Evolutionary conservation across 2,888 invertebrate species (phyloP).

Genomic region (Gnatocerus cornutus): DNA sequence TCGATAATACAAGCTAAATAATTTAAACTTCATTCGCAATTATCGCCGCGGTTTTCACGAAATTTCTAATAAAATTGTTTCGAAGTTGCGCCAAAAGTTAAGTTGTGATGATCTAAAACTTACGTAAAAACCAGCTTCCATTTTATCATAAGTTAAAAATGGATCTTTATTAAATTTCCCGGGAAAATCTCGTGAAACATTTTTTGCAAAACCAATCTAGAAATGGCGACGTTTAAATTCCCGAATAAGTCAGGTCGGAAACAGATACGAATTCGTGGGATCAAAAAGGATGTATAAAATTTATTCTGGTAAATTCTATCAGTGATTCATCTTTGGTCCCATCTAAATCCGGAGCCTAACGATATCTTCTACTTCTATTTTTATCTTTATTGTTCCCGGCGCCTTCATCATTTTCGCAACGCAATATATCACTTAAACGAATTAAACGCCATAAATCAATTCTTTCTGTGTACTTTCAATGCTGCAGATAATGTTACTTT

Average conservation of each 20-base stretch:
- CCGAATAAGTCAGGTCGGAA: not conserved
- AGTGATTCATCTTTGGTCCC: conserved; percentile 5
- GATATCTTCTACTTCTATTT: conserved; percentile 5
- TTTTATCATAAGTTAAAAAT: conserved; percentile 3
- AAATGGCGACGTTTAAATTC: conserved; percentile 14
- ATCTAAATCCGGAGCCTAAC: conserved; percentile 1
- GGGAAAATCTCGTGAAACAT: conserved; percentile 1
- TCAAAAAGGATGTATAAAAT: conserved; percentile 12
- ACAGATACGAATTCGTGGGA: conserved; percentile 6
- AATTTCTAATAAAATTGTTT: conserved; percentile 8
- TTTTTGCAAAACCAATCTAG: conserved; percentile 10
- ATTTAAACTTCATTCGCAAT: not conserved
- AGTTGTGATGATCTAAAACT: not conserved
- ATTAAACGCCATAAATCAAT: not conserved
- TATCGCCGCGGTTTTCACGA: not conserved
- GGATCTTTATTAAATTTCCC: conserved; percentile 7
- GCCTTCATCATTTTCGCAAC: conserved; percentile 3
- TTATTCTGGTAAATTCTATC: conserved; percentile 6
- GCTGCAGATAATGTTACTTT: not conserved
- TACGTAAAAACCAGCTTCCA: not conserved
- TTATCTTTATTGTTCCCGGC: not conserved
- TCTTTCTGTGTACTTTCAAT: no score
- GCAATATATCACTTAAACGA: conserved; percentile 5
- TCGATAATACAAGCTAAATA: not conserved
- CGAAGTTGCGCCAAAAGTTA: not conserved